phyloP scores from a whole-genome alignment of 2,113 vertebrate genomes.

The Typhlomys cinereus region DNA sequence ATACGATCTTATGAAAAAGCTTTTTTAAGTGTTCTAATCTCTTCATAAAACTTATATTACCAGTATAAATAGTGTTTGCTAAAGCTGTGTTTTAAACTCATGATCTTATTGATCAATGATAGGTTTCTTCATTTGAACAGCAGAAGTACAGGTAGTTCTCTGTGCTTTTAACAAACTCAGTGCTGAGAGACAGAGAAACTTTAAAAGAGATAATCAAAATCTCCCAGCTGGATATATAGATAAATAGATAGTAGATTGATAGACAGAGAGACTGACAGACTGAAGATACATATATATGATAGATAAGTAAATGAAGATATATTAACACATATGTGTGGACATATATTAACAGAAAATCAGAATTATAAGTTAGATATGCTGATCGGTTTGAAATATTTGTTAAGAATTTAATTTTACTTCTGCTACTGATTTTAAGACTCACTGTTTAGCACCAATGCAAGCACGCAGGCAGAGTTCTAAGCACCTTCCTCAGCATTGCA shows the following conservation, averaged over 20 bases:
- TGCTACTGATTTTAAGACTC: background rate
- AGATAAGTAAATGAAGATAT: background rate
- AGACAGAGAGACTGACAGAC: no score
- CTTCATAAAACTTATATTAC: constrained; percentile 51
- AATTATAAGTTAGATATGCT: background rate
- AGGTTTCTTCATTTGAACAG: background rate
- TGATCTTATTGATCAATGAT: background rate
- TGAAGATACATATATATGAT: no score
- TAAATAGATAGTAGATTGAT: no score
- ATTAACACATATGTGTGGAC: no score
- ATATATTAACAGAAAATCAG: background rate
- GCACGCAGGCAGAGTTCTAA: background rate
- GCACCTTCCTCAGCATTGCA: background rate
- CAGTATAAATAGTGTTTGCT: constrained; percentile 18
- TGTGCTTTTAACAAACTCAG: background rate
- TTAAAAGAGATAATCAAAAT: background rate
- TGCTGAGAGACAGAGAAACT: background rate
- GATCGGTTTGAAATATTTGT: constrained; percentile 19
- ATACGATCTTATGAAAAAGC: constrained; percentile 65
- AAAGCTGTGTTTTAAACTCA: background rate
- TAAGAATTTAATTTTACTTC: constrained; percentile 29
- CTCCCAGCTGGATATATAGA: no score
- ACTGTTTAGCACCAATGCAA: constrained; percentile 10
- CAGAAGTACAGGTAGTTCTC: background rate
- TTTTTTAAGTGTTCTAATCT: constrained; percentile 48